A percentile compares a stretch with the other conserved stretches of the same genome.
Conservation (phyloP, 2,888 invertebrate species). For the Caenorhabditis wallacei region DNA sequence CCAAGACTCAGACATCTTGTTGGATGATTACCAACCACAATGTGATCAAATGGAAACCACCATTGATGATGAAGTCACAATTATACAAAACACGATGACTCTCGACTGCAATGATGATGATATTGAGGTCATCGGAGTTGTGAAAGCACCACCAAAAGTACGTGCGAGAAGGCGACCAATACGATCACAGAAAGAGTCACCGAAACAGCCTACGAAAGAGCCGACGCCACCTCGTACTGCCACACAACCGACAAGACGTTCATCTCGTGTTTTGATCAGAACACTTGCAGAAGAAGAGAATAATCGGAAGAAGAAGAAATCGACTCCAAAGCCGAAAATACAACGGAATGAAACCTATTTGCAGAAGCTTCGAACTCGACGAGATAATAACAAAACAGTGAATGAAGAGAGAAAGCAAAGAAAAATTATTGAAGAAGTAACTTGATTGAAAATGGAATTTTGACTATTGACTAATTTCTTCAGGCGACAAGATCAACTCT, state of each 20-base stretch:
- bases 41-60: background rate
- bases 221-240: background rate
- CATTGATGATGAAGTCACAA: background rate
- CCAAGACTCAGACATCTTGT: background rate
- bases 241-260: background rate
- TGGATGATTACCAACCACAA: slow-evolving; percentile 6
- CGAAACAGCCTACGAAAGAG: background rate
- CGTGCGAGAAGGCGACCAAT: too few relatives aligned
- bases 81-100: background rate
- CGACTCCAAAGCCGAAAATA: background rate
- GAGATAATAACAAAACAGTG: background rate
- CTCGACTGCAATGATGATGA: background rate
- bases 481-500: slow-evolving; percentile 24
- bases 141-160: too few relatives aligned
- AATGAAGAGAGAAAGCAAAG: slow-evolving; percentile 4
- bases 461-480: background rate
- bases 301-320: background rate
- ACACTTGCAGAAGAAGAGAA: background rate
- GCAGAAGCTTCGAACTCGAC: background rate
- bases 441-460: background rate
- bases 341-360: background rate
- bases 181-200: too few relatives aligned
- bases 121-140: background rate
- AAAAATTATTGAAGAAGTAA: background rate
- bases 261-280: background rate